Percentiles rank a stretch among this genome's conserved stretches.
phyloP scores from a whole-genome alignment of 1,140 invertebrate species.

The Hylaeus volcanicus region DNA sequence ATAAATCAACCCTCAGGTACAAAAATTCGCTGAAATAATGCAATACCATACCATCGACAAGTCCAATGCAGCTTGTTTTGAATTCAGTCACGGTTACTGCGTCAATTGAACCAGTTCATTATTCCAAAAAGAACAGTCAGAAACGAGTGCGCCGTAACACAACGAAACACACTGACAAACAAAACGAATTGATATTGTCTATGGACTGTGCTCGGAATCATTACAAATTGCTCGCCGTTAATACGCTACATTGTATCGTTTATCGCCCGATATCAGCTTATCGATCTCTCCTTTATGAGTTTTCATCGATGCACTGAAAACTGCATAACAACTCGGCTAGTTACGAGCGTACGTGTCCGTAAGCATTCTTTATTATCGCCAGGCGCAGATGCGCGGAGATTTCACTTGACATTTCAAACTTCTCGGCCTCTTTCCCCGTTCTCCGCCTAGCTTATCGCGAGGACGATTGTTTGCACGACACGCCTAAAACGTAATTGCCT shows the following conservation, averaged over 20 bases:
- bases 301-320: constrained; percentile 15
- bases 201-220: background rate
- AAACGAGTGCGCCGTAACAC: background rate
- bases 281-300: constrained; percentile 1
- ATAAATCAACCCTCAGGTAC: too few relatives aligned
- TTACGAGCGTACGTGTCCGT: background rate
- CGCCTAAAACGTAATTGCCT: background rate
- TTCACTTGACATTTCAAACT: constrained; percentile 31
- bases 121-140: background rate
- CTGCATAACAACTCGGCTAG: constrained; percentile 5
- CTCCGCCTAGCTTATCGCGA: too few relatives aligned
- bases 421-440: background rate
- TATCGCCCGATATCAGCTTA: constrained; percentile 25
- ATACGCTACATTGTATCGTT: background rate
- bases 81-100: background rate
- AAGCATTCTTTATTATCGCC: constrained; percentile 12
- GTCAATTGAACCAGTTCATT: background rate
- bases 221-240: background rate
- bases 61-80: background rate
- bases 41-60: background rate
- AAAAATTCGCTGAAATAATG: too few relatives aligned
- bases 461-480: constrained; percentile 5
- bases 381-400: background rate
- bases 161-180: background rate
- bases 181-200: background rate